Conservation (phyloP, 1,140 invertebrate genomes). For the Matsumurasca onukii region DNA sequence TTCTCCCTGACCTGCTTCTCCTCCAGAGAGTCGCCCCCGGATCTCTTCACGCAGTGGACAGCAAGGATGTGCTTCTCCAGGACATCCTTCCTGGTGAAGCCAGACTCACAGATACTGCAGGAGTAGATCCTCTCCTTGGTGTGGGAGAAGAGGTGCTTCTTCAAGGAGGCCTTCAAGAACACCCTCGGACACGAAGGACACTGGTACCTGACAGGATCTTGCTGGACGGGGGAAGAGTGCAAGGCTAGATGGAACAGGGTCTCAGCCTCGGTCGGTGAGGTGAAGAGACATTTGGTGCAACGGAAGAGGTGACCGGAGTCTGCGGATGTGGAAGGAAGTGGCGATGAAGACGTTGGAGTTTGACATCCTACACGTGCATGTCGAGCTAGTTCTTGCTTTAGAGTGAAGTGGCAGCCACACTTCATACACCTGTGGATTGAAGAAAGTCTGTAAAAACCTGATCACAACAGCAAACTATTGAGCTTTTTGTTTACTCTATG, state of each 20-base stretch:
- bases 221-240: slow-evolving; percentile 50
- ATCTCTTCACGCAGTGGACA: slow-evolving; percentile 4
- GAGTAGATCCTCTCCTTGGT: slow-evolving; percentile 76
- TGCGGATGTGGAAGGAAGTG: not conserved
- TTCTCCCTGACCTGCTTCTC: not conserved
- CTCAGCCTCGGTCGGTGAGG: slow-evolving; percentile 55
- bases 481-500: too few species aligned
- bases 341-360: not conserved
- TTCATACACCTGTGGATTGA: slow-evolving; percentile 28
- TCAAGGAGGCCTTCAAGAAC: slow-evolving; percentile 66
- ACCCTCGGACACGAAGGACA: slow-evolving; percentile 27
- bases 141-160: slow-evolving; percentile 68
- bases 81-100: slow-evolving; percentile 65
- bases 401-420: slow-evolving; percentile 65
- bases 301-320: not conserved
- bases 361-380: slow-evolving; percentile 53
- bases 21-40: slow-evolving; percentile 6
- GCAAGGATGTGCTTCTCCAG: slow-evolving; percentile 42
- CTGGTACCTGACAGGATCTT: slow-evolving; percentile 20
- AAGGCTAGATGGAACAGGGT: slow-evolving; percentile 64
- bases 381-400: slow-evolving; percentile 69
- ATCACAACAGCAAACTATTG: too few species aligned
- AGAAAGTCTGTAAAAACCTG: not conserved
- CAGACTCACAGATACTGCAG: slow-evolving; percentile 58
- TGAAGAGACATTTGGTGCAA: slow-evolving; percentile 52